These are phyloP conservation scores for Temnopleurus reevesii DNA, from an alignment of 53 echinoderm and acorn worm genomes.

Conservation along the genomic window DNA sequence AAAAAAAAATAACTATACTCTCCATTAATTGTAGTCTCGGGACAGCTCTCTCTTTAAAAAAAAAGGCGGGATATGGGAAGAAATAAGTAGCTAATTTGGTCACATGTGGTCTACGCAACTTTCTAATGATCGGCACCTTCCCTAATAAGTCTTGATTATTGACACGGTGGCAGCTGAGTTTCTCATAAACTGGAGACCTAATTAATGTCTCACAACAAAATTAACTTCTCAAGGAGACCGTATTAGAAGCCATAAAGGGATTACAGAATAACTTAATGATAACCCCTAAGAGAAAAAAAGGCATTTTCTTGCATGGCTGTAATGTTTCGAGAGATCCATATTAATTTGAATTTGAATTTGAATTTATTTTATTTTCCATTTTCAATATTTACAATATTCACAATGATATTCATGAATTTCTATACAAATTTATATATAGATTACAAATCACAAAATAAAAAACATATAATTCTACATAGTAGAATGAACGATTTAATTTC, in stretches of 20 bases:
- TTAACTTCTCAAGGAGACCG: neutral
- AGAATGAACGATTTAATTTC: no score
- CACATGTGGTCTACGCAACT: slow-evolving; percentile 9
- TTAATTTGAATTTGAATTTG: no score
- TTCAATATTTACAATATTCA: no score
- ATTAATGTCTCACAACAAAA: slow-evolving; percentile 28
- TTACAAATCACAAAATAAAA: no score
- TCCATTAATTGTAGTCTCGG: neutral
- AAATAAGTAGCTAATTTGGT: slow-evolving; percentile 23
- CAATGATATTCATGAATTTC: no score
- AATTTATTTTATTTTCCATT: no score
- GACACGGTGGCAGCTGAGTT: slow-evolving; percentile 31
- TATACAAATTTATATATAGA: no score
- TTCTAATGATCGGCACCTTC: slow-evolving; percentile 47
- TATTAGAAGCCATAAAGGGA: neutral
- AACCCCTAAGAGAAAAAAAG: neutral
- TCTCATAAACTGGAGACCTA: neutral
- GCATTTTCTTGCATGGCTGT: no score
- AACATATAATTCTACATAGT: no score
- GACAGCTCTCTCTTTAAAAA: neutral
- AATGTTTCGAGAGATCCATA: no score
- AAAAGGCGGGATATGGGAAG: neutral
- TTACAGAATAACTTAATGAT: neutral
- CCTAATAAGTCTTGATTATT: slow-evolving; percentile 48
- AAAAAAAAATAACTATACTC: no score